phyloP scores from a whole-genome alignment of 2,797 vertebrate genomes.

The Acanthurus tractus region DNA sequence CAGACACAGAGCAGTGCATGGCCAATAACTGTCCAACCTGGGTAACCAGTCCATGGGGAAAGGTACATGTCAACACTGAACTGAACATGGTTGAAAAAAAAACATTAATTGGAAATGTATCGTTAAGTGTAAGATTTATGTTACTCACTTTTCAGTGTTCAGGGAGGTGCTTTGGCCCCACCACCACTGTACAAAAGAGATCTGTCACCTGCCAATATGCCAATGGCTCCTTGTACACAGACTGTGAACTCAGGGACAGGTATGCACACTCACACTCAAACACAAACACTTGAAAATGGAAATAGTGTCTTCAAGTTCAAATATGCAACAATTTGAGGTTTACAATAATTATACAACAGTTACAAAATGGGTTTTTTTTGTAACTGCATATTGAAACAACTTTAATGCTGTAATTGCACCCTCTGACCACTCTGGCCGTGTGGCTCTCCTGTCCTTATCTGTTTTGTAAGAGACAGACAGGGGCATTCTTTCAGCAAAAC shows the following conservation, averaged over 20 bases:
- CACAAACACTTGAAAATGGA: no score
- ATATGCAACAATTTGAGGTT: no score
- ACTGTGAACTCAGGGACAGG: slow-evolving; percentile 88
- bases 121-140: not conserved
- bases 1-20: slow-evolving; percentile 79
- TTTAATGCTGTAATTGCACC: no score
- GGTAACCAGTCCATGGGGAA: slow-evolving; percentile 73
- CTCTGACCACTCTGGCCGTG: no score
- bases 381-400: no score
- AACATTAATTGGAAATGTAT: no score
- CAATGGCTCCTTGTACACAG: slow-evolving; percentile 81
- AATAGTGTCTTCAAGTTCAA: no score
- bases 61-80: slow-evolving; percentile 78
- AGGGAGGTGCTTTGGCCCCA: slow-evolving; percentile 82
- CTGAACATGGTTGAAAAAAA: not conserved
- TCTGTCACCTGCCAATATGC: slow-evolving; percentile 82
- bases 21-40: slow-evolving; percentile 76
- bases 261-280: slow-evolving; percentile 60
- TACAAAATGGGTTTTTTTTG: no score
- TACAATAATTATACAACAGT: no score
- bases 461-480: no score
- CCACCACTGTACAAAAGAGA: slow-evolving; percentile 81
- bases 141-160: slow-evolving; percentile 83
- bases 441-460: no score
- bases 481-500: no score